These are phyloP conservation scores for Rhinogobio ventralis DNA, from an alignment of 2,797 vertebrate genomes.

Conservation along the genomic window DNA sequence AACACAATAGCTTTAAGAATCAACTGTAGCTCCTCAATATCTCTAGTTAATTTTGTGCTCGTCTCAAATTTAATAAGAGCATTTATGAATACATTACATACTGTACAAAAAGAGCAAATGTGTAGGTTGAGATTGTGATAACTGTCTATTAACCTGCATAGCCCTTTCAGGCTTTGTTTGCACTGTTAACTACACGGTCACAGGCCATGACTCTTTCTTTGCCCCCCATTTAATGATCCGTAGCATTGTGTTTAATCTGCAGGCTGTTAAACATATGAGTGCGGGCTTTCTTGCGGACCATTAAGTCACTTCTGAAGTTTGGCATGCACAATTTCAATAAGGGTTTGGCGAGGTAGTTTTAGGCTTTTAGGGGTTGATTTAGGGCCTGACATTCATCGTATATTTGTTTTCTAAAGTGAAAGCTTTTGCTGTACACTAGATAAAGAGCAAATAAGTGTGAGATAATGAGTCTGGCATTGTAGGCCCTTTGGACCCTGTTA, in stretches of 20 bases:
- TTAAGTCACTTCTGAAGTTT: neutral
- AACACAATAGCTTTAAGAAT: neutral
- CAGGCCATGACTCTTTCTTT: neutral
- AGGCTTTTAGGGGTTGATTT: neutral
- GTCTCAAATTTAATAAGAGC: neutral
- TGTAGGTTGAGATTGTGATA: neutral
- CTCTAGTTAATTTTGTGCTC: neutral
- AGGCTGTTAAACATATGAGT: neutral
- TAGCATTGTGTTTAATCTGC: neutral
- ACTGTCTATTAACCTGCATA: neutral
- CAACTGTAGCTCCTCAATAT: neutral
- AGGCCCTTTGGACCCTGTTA: neutral
- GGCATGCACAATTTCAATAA: neutral
- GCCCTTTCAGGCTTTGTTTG: slow-evolving; percentile 8
- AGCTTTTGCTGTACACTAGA: neutral
- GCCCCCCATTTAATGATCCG: neutral
- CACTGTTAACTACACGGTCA: neutral
- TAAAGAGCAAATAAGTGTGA: neutral
- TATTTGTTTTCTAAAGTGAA: neutral
- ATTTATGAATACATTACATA: neutral
- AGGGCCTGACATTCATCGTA: neutral
- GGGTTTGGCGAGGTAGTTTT: neutral
- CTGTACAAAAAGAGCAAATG: neutral
- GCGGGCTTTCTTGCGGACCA: neutral
- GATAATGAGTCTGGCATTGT: neutral